Base-by-base conservation (phyloP, 2,888 invertebrate species). In the Oeneis ivallda region DNA sequence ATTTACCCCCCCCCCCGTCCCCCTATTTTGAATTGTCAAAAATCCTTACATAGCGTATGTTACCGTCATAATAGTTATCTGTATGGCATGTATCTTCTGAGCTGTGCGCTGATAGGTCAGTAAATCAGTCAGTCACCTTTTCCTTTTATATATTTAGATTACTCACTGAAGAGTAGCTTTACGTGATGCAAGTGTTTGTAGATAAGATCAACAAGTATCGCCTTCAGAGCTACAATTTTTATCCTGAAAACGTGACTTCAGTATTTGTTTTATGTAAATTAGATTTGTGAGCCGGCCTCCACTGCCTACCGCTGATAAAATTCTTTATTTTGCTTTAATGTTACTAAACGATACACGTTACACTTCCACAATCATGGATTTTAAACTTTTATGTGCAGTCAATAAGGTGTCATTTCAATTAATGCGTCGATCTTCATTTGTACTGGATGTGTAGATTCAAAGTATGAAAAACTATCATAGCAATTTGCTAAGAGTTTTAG, bases 201-300 rank as follows among this genome's bases (percentile, higher is more conserved):
- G 68, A 71, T 71, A 71, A 62, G 56, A 62, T 56, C 60, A 47
- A 66, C 70, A 67, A 68, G 68, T 68, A 68, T 75, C 74, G 75
- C 69, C 72, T 74, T 75, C 71, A 79, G 81, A 85, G 82, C 82
- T 78, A 85, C 84, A 82, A 86, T 87, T 91, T 90, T 92, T 89
- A 78, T 80, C 83, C 82, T 79, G 79, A 83, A 86, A 89, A 87
- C 92, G 92, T 92, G 92, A 92, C 92, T 89, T 78, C 82, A 86
- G 90, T 84, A 91, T 92, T 92, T 92, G 92, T 92, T 91, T 86
- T 89, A 92, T 92, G 92, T 88, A 92, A 92, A 92, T 92, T 87
- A 89, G 88, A 89, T 92, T 89, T 92, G 90, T 91, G 80, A 83
- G 53, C 74, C 76, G 74, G 71, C 71, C 77, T 75, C 77, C 76